Evolutionary conservation across 2,113 vertebrate species (phyloP).

Genomic region (Hepsetus odoe): DNA sequence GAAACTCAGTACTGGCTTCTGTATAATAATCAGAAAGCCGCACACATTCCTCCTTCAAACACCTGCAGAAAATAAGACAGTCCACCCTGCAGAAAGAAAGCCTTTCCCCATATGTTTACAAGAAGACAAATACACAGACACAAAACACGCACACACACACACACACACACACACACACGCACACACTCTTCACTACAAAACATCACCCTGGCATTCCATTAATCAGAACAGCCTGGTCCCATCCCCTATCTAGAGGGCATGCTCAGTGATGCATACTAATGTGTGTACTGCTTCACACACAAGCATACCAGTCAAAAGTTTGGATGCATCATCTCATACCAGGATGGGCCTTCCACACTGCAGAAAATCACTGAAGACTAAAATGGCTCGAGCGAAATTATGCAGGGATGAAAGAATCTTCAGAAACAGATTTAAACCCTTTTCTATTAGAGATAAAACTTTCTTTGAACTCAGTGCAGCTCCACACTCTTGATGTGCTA

Average conservation of each 20-base stretch:
- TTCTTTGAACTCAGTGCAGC: no score
- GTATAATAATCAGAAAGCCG: no score
- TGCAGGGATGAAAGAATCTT: no score
- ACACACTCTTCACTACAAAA: not conserved
- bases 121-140: no score
- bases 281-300: not conserved
- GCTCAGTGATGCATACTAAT: not conserved
- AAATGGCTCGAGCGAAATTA: no score
- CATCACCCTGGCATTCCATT: not conserved
- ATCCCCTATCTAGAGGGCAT: not conserved
- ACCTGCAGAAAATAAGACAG: no score
- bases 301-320: not conserved
- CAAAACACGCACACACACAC: conserved; percentile 12
- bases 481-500: no score
- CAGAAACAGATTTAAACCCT: no score
- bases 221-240: not conserved
- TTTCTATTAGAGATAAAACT: no score
- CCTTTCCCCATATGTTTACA: not conserved
- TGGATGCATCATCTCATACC: not conserved
- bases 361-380: not conserved
- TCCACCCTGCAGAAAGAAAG: not conserved
- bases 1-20: no score
- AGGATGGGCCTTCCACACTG: not conserved
- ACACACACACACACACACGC: conserved; percentile 1
- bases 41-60: no score